Percentiles rank a stretch among this genome's conserved stretches.
Evolutionary conservation across 1,140 invertebrate genomes (phyloP).

Genomic region (Pseudomyrmex sp.): DNA sequence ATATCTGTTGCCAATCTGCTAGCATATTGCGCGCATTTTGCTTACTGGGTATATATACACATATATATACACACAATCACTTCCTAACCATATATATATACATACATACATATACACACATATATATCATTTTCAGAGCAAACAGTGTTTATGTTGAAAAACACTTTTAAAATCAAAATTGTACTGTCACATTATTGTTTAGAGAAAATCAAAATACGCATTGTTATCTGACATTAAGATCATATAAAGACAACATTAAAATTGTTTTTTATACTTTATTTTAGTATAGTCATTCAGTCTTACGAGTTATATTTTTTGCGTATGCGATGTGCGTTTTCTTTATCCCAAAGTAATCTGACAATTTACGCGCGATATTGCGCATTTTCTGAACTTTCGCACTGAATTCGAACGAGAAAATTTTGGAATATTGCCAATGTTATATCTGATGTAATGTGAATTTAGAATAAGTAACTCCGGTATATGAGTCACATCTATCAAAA

Average conservation of each 20-base stretch:
- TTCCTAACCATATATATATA: too few species aligned
- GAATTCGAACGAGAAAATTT: background rate
- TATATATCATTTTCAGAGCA: background rate
- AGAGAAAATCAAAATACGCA: too few species aligned
- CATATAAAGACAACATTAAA: background rate
- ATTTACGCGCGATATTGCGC: background rate
- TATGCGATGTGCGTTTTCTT: background rate
- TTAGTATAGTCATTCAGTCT: background rate
- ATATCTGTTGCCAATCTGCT: too few species aligned
- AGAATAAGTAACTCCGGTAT: background rate
- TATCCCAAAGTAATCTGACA: background rate
- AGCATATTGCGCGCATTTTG: too few species aligned
- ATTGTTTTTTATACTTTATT: background rate
- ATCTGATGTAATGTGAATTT: conserved; percentile 35
- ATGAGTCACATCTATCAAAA: too few species aligned
- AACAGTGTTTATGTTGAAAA: background rate
- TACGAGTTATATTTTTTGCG: conserved; percentile 14
- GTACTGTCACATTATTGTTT: too few species aligned
- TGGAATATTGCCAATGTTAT: conserved; percentile 33
- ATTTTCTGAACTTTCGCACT: conserved; percentile 41
- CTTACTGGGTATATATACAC: too few species aligned
- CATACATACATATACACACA: too few species aligned
- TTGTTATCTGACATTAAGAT: background rate
- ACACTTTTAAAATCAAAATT: too few species aligned
- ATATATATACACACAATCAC: too few species aligned